Evolutionary conservation across 2,797 vertebrate species (phyloP).

Genomic region (Oreonectes daqikongensis): DNA sequence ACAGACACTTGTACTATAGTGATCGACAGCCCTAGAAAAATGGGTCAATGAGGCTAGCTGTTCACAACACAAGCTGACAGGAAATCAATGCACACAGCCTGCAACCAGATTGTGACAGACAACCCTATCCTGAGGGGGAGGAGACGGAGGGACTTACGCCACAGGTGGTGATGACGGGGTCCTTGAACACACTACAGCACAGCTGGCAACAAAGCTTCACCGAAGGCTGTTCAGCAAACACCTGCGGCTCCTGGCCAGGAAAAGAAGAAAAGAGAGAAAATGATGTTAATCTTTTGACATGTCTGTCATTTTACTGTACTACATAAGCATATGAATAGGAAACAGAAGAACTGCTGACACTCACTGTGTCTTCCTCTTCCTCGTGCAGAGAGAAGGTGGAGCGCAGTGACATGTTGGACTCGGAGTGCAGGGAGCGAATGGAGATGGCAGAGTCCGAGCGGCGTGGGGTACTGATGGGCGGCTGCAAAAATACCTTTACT

Average conservation of each 20-base stretch:
- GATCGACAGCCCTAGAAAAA: constrained; percentile 26
- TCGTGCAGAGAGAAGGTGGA: constrained; percentile 98
- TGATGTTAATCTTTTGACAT: constrained; percentile 5
- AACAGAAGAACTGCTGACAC: constrained; percentile 50
- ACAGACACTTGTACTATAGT: constrained; percentile 25
- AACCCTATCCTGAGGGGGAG: constrained; percentile 5
- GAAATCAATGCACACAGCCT: constrained; percentile 43
- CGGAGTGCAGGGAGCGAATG: constrained; percentile 92
- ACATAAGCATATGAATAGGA: constrained; percentile 29
- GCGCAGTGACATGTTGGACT: constrained; percentile 98
- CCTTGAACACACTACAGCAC: constrained; percentile 96
- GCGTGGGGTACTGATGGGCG: constrained; percentile 60
- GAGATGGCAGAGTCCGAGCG: constrained; percentile 97
- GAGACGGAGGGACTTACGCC: constrained; percentile 81
- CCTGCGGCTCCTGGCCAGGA: constrained; percentile 85
- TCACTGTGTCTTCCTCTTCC: constrained; percentile 96
- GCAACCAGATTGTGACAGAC: constrained; percentile 31
- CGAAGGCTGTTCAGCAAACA: constrained; percentile 96
- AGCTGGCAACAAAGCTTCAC: constrained; percentile 98
- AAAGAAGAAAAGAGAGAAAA: background rate
- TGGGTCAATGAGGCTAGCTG: constrained; percentile 26
- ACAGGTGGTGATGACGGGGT: constrained; percentile 98
- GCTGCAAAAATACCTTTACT: constrained; percentile 30
- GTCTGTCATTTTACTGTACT: background rate
- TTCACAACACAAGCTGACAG: constrained; percentile 22